These are phyloP conservation scores for Thermophis baileyi DNA, from an alignment of 2,113 vertebrate genomes.

Conservation along the genomic window DNA sequence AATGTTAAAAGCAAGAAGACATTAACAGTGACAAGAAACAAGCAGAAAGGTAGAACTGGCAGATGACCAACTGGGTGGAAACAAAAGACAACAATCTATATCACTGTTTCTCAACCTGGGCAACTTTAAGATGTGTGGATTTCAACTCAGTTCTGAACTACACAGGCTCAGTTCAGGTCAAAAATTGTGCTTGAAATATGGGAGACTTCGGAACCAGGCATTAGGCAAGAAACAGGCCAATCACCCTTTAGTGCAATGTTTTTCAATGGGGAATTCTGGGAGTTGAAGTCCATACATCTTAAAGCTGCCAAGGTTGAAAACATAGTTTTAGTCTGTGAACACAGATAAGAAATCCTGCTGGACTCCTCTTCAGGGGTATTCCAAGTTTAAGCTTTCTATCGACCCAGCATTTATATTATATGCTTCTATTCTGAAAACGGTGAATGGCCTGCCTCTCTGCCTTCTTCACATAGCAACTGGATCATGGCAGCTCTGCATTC, in stretches of 20 bases:
- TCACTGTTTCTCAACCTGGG: no score
- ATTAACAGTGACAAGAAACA: neutral
- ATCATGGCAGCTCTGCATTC: neutral
- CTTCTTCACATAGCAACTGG: neutral
- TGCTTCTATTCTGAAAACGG: slow-evolving; percentile 7
- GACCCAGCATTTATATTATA: neutral
- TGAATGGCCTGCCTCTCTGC: slow-evolving; percentile 13
- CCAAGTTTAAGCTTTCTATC: neutral
- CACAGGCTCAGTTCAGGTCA: no score
- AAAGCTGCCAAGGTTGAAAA: neutral
- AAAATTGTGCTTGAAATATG: no score
- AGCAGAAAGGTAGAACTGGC: neutral
- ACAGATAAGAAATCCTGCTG: neutral
- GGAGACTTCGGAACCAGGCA: no score
- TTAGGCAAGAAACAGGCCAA: no score
- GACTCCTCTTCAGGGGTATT: neutral
- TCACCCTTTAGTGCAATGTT: neutral
- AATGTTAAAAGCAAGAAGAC: neutral
- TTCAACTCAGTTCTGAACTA: no score
- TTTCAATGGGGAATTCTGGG: neutral
- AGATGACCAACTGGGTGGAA: neutral
- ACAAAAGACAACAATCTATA: neutral
- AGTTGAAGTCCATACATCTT: neutral
- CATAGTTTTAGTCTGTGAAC: neutral
- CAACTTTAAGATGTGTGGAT: no score